Conservation (phyloP, 2,888 invertebrate species). For the Tetragonisca angustula region DNA sequence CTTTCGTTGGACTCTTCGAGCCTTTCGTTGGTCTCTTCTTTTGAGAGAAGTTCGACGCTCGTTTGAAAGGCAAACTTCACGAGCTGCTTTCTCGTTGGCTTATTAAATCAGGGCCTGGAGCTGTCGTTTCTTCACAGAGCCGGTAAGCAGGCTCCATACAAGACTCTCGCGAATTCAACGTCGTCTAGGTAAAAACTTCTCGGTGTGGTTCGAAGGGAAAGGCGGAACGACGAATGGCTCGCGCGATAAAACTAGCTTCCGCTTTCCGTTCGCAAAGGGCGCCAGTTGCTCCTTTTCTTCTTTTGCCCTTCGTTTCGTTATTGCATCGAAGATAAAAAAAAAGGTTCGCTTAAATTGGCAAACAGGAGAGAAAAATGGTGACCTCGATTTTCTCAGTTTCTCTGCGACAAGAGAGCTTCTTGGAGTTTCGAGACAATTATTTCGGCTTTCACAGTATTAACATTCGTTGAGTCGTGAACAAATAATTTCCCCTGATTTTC, state of each 20-base stretch:
- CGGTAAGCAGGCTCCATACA: background rate
- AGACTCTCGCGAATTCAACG: conserved; percentile 41
- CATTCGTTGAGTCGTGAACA: no score
- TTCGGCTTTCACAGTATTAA: no score
- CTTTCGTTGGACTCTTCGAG: background rate
- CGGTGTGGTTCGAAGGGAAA: conserved; percentile 1
- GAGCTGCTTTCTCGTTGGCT: background rate
- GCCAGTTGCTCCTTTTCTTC: conserved; percentile 17
- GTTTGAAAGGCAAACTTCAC: conserved; percentile 21
- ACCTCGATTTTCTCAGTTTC: background rate
- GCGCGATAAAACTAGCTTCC: conserved; percentile 57
- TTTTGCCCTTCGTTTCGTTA: background rate
- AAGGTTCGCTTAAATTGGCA: no score
- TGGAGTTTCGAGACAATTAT: background rate
- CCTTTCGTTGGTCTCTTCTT: background rate
- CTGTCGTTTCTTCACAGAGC: background rate
- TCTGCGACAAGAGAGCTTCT: background rate
- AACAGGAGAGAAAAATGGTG: no score
- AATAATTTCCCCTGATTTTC: no score
- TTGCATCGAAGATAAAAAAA: background rate
- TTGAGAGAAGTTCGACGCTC: background rate
- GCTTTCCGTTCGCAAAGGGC: conserved; percentile 37
- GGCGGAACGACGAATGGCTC: conserved; percentile 44
- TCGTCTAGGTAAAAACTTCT: conserved; percentile 20
- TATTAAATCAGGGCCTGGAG: conserved; percentile 36